Conservation (phyloP, 2,888 invertebrate species). For the Drosophila emarginata region DNA sequence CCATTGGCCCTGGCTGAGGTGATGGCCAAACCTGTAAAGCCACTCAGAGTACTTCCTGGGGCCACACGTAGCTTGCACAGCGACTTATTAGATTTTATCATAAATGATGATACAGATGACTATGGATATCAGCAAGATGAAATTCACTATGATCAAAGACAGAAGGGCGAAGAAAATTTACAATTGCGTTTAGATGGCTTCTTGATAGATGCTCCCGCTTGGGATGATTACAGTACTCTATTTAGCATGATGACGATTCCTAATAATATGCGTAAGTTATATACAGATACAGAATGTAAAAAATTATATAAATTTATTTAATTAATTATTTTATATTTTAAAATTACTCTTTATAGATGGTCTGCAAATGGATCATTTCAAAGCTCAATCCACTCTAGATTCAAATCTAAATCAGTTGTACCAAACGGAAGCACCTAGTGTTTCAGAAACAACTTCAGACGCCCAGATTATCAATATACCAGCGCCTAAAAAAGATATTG, state of each 20-base stretch:
- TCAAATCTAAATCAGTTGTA: slow-evolving; percentile 28
- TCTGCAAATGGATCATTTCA: slow-evolving; percentile 13
- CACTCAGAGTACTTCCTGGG: slow-evolving; percentile 10
- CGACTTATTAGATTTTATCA: slow-evolving; percentile 57
- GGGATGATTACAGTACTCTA: slow-evolving; percentile 39
- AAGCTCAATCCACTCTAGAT: slow-evolving; percentile 28
- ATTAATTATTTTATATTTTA: background rate
- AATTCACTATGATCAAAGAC: slow-evolving; percentile 87
- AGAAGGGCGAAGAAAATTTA: slow-evolving; percentile 90
- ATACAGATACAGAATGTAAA: background rate
- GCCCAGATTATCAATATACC: slow-evolving; percentile 42
- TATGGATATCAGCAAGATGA: slow-evolving; percentile 78
- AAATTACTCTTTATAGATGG: background rate
- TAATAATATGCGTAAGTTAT: slow-evolving; percentile 51
- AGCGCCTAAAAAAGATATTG: slow-evolving; percentile 56
- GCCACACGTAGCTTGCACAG: slow-evolving; percentile 34
- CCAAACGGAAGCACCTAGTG: slow-evolving; percentile 26
- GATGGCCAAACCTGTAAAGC: slow-evolving; percentile 38
- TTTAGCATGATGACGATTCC: slow-evolving; percentile 47
- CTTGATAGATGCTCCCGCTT: slow-evolving; percentile 69
- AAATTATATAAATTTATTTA: background rate
- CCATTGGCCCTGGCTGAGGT: slow-evolving; percentile 32
- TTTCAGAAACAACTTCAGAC: slow-evolving; percentile 12
- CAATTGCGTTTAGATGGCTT: slow-evolving; percentile 85
- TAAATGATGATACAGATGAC: slow-evolving; percentile 60